phyloP scores from a whole-genome alignment of 1,140 invertebrate genomes.

The Sycobia sp. region DNA sequence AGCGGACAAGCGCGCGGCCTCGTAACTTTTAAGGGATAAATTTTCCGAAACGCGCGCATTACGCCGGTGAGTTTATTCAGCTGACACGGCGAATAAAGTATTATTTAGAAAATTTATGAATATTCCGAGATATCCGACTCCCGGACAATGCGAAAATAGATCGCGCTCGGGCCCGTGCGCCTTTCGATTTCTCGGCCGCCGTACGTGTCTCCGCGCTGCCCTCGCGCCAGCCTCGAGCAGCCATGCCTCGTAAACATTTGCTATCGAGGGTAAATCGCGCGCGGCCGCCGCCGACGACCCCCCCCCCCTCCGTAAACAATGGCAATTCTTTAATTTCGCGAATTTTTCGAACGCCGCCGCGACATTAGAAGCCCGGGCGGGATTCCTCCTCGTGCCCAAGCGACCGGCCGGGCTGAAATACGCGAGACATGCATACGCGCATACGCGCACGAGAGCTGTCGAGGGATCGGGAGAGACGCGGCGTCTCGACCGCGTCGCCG shows the following conservation, averaged over 20 bases:
- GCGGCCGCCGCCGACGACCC: background rate
- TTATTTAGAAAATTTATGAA: conserved; percentile 32
- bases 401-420: conserved; percentile 7
- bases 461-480: no score
- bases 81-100: conserved; percentile 30
- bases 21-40: conserved; percentile 26
- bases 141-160: conserved; percentile 32
- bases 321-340: conserved; percentile 34
- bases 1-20: background rate
- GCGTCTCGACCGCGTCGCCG: conserved; percentile 27
- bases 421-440: no score
- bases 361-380: background rate
- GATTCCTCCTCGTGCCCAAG: background rate
- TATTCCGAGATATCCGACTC: no score
- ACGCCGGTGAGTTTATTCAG: conserved; percentile 23
- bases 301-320: conserved; percentile 32
- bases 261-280: conserved; percentile 31
- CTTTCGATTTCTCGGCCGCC: conserved; percentile 27
- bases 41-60: conserved; percentile 25
- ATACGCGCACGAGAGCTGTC: no score
- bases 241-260: conserved; percentile 37
- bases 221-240: no score
- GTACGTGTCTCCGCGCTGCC: no score
- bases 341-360: background rate
- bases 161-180: conserved; percentile 3